Conservation (phyloP, 2,888 invertebrate species). For the Drosophila mercatorum region DNA sequence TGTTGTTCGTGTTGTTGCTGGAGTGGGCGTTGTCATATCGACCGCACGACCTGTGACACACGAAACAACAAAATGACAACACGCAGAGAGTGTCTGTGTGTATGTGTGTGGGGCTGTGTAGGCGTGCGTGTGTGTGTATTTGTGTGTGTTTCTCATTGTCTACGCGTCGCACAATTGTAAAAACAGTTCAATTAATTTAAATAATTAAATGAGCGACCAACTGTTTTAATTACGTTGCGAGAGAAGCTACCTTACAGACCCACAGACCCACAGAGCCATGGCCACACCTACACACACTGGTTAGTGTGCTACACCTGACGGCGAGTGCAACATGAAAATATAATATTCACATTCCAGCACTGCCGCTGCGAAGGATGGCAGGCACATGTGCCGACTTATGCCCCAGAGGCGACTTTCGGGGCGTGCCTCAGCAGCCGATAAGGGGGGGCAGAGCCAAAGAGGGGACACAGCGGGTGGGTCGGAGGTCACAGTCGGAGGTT, state of each 20-base stretch:
- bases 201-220: conserved; percentile 76
- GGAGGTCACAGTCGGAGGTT: neutral
- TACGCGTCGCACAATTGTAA: conserved; percentile 58
- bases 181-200: conserved; percentile 80
- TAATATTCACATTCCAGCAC: conserved; percentile 50
- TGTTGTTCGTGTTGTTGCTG: conserved; percentile 12
- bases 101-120: neutral
- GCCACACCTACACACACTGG: conserved; percentile 12
- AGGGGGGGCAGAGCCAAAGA: conserved; percentile 18
- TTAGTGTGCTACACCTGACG: conserved; percentile 16
- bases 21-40: conserved; percentile 74
- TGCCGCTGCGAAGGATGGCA: conserved; percentile 8
- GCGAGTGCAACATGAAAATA: conserved; percentile 37
- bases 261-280: neutral
- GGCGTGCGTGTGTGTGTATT: neutral
- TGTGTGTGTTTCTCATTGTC: conserved; percentile 10
- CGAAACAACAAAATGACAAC: conserved; percentile 46
- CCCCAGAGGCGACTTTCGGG: conserved; percentile 43
- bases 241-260: conserved; percentile 19
- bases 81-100: conserved; percentile 23
- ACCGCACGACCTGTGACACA: conserved; percentile 67
- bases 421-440: conserved; percentile 56
- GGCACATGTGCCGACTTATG: conserved; percentile 44
- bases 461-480: neutral
- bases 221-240: conserved; percentile 74